Base-by-base conservation (phyloP, 2,113 vertebrate genomes). In the Atrichornis clamosus region DNA sequence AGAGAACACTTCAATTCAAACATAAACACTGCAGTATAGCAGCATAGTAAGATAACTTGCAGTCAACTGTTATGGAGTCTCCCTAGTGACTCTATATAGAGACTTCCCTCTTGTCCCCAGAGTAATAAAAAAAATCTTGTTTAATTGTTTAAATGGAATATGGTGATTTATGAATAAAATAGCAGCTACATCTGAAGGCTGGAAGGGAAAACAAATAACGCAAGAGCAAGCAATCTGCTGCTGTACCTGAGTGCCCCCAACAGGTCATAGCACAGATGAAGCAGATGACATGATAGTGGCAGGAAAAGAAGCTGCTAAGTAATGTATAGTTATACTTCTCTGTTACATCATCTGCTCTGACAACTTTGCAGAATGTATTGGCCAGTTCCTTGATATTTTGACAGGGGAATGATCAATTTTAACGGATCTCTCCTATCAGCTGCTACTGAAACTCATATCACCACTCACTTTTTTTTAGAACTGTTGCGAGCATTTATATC, bases 201-300 rank as follows among this genome's bases (percentile, higher is more conserved):
- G 70, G 69, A 89, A 76, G 49, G 47, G 53, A 72, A 90, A 90
- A 65, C 78, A 82, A 67, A 42, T 58, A 83, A 59, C 4, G 3
- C 30, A 59, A 32, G 44, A 83, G 59, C 47, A 12, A 81, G 77
- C 41, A 53, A 15, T 92, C 44, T 95, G 88, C 80, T 73, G 90
- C 96, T 97, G 59, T 96, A 91, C 97, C 97, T 90, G 97, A 98
- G 97, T 90, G 96, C 97, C 97, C 97, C 96, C 97, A 93, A 64
- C 95, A 97, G 97, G 97, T 93, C 44, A 49, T 39, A 96, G 81
- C 59, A 44, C 60, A 79, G 68, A 94, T 46, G 41, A 60, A 87
- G 58, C 73, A 41, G 60, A 84, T 56, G 60, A 56, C 49, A 35
- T 24, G 16, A 60, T 44, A 44, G 47, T 42, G 88, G 33, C 76